Evolutionary conservation across 2,888 invertebrate genomes (phyloP), one percentile per base, ranked within the genome.

Genomic region (Hecatera dysodea): DNA sequence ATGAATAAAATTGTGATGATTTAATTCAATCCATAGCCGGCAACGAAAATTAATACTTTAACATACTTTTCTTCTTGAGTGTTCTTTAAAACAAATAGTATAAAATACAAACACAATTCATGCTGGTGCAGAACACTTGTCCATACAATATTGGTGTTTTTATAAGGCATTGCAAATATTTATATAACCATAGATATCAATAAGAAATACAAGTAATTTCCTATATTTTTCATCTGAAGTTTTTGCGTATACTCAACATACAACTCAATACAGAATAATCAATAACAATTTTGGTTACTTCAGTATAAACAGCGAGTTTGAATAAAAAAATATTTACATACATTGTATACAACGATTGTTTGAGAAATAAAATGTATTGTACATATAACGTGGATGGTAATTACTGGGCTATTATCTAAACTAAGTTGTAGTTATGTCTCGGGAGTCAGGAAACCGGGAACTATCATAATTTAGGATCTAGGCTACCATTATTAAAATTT

Each of bases 1-100:
- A 68, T 84, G 86, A 90, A 89, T 92, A 93, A 93, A 93, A 93
- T 93, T 94, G 94, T 94, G 94, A 95, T 94, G 93, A 92, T 94
- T 94, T 95, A 93, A 87, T 95, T 91, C 91, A 93, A 91, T 93
- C 92, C 91, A 92, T 92, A 94, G 91, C 92, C 91, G 90, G 92
- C 91, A 93, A 93, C 91, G 88, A 83, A 93, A 90, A 90, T 80
- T 82, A 84, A 87, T 87, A 84, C 87, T 86, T 82, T 86, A 76
- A 87, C 82, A 85, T 84, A 82, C 64, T 76, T 81, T 53, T 67
- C 64, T 68, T 64, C 53, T 72, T 62, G 52, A 77, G 81, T 70
- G 80, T 74, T 75, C 65, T 73, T 67, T 33, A 46, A 83, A 82
- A 80, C 74, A 81, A 81, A 80, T 80, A 53, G 72, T 81, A 83